Evolutionary conservation across 2,888 invertebrate genomes (phyloP).

Genomic region (Pristionchus exspectatus): DNA sequence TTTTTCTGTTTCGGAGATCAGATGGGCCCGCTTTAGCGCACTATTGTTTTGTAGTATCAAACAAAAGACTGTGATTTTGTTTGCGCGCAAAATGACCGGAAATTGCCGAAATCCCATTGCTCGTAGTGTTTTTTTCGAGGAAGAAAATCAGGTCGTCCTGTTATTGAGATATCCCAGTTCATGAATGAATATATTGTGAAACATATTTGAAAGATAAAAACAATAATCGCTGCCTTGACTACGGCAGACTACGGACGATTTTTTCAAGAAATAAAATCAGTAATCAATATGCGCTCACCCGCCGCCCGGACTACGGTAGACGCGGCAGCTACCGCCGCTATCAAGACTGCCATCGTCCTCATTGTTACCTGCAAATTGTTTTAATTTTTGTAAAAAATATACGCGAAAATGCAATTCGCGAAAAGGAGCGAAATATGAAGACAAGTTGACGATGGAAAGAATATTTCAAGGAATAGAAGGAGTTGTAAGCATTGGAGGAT

Average conservation of each 20-base stretch:
- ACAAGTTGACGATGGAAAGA: neutral
- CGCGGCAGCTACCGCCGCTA: slow-evolving; percentile 26
- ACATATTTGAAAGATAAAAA: neutral
- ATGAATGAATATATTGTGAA: too few species aligned
- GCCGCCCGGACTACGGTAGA: neutral
- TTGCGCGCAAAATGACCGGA: too few species aligned
- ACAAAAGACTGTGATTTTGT: too few species aligned
- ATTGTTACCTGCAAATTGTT: slow-evolving; percentile 26
- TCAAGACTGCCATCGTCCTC: slow-evolving; percentile 45
- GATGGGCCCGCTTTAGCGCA: too few species aligned
- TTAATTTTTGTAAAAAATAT: neutral
- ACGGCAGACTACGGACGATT: neutral
- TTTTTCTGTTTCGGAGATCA: too few species aligned
- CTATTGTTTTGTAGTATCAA: too few species aligned
- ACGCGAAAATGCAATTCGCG: neutral
- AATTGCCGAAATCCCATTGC: too few species aligned
- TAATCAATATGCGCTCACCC: neutral
- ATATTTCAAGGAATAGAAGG: neutral
- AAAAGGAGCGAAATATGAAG: neutral
- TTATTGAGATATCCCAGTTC: too few species aligned
- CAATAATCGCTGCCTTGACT: neutral
- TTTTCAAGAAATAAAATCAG: neutral
- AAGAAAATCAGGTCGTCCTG: too few species aligned
- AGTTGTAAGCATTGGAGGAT: neutral
- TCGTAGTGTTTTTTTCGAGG: too few species aligned